Base-by-base conservation (phyloP, 2,113 vertebrate genomes). In the Ammodytes marinus region DNA sequence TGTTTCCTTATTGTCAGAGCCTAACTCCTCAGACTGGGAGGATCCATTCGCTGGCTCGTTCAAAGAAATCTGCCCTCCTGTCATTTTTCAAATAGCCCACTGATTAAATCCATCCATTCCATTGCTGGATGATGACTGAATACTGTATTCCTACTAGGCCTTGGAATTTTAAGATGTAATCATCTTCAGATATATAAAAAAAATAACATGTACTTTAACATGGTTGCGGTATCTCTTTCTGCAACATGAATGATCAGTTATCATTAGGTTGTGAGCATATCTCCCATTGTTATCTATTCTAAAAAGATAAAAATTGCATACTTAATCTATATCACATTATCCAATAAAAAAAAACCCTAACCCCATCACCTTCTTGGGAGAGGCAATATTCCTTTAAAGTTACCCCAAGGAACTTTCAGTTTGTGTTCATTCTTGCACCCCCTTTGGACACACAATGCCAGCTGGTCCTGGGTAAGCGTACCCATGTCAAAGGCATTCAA, bases 351-450 rank as follows among this genome's bases (percentile, higher is more conserved):
- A 63, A 47, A 54, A n/a, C n/a, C 5, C 63, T 55, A 50, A n/a
- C n/a, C n/a, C n/a, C n/a, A 77, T 73, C 5, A 0, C 43, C 79
- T 77, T 85, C 43, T 80, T 52, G 11, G 73, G 68, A 76, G 43
- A 64, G 68, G 39, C 54, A 15, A 60, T 73, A 55, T 80, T 86
- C 79, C 86, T 89, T 87, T n/a, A n/a, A n/a, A n/a, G n/a, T n/a
- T n/a, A n/a, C n/a, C n/a, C n/a, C n/a, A n/a, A n/a, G n/a, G n/a
- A n/a, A n/a, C n/a, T n/a, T n/a, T n/a, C n/a, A n/a, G n/a, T n/a
- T n/a, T n/a, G n/a, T n/a, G n/a, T n/a, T n/a, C n/a, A n/a, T n/a
- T n/a, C n/a, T n/a, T n/a, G n/a, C n/a, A n/a, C n/a, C n/a, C n/a
- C n/a, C n/a, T n/a, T n/a, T n/a, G n/a, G n/a, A n/a, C n/a, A n/a